Evolutionary conservation across 2,888 invertebrate genomes (phyloP), one percentile per base, ranked within the genome.

Genomic region (Taenaris catops): DNA sequence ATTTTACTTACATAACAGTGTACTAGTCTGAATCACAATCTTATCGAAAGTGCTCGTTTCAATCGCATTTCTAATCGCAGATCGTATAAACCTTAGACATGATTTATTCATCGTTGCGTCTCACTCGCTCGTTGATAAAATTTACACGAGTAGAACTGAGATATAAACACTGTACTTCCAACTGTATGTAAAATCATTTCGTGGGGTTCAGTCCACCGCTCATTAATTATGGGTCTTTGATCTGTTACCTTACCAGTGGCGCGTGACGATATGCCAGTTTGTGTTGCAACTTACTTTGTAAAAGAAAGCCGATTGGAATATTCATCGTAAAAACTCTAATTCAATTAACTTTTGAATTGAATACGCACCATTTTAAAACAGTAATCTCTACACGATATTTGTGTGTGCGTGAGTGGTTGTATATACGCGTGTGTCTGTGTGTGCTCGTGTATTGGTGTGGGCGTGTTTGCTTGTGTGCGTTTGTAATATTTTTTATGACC

Each of bases 191-290:
- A 3, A 10, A 17, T 9, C 26, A 36, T 40, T 46, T 39, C 18
- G 27, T 25, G 23, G 33, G 38, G 35, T 33, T 40, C 41, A 27
- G 9, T 28, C 28, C 28, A 12, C 7, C 23, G 34, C 6, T 10
- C 32, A 32, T 32, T 32, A 24, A 24, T 24, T 32, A 40, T 34
- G 41, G 44, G 37, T 42, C 37, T 44, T 36, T 41, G 44, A 44
- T 46, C 38, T 33, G 44, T 31, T 32, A 17, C 12, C 25, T 29
- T 25, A 41, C 20, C 26, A 25, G 35, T 32, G 32, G 35, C 12
- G 38, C 42, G 35, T 39, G 35, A 42, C 34, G 34, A 28, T 34
- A 29, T 29, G 29, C 20, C 19, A 23, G 38, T 24, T 29, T 25
- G 24, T 12, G 8, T n/a, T 23, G 31, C 16, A 23, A 17, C 31